Evolutionary conservation across 2,797 vertebrate species (phyloP).

Genomic region (Halcyon chelicuti): DNA sequence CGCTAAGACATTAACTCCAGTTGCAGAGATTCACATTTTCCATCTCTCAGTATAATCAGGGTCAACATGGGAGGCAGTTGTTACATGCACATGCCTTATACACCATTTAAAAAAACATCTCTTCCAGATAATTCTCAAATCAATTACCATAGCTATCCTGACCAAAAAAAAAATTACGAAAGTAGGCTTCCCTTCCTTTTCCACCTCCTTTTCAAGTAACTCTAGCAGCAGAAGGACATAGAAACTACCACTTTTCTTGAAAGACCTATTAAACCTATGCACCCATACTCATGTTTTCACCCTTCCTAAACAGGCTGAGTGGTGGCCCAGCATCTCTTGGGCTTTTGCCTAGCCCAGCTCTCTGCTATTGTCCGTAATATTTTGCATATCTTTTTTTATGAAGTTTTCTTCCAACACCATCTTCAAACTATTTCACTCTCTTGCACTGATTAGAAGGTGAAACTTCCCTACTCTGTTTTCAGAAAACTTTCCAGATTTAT

Average conservation of each 20-base stretch:
- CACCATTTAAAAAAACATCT: not conserved
- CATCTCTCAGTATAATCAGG: not conserved
- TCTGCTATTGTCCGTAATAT: fast-evolving
- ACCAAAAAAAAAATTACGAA: not conserved
- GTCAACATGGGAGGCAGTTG: not conserved
- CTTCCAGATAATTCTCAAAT: not conserved
- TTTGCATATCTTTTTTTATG: not conserved
- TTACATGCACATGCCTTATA: not conserved
- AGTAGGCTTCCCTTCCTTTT: not conserved
- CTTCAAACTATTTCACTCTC: not conserved
- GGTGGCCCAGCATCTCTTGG: not conserved
- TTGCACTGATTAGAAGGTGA: not conserved
- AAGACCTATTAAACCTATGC: not conserved
- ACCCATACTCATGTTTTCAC: not conserved
- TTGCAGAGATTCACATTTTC: not conserved
- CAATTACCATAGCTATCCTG: not conserved
- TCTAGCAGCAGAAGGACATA: not conserved
- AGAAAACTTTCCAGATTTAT: not conserved
- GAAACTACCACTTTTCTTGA: not conserved
- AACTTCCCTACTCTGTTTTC: not conserved
- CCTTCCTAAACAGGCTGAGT: not conserved
- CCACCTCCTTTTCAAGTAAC: not conserved
- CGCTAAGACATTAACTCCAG: not conserved
- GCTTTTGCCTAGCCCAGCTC: not conserved
- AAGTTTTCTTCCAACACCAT: not conserved